Base-by-base conservation (phyloP, 2,113 vertebrate species). In the Microcebus ravelobensis region DNA sequence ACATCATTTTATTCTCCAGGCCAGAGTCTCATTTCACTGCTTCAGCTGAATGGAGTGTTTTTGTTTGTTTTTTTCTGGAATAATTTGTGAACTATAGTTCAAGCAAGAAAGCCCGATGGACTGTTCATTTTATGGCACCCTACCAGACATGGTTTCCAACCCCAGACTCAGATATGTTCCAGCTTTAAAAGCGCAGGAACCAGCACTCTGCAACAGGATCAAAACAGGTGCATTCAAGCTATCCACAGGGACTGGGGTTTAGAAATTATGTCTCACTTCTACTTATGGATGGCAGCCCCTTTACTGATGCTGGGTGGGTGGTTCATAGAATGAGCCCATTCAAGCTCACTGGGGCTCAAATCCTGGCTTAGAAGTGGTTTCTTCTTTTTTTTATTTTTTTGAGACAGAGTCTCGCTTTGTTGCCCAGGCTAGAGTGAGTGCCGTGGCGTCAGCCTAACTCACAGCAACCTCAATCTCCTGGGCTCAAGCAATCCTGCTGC, bases 31-130 rank as follows among this genome's bases (percentile, higher is more conserved):
- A 1, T 50, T 13, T 80, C 12, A 73, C 27, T 42, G 36, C 52
- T 86, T 61, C n/a, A 4, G 9, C 25, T 91, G 71, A 61, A 63
- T 57, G 39, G 48, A 76, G 23, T 45, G n/a, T 20, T 88, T 71
- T 84, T 76, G 12, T 94, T 94, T 74, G 34, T 39, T 80, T 96
- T 70, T 96, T 70, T 81, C 59, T 70, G 1, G 85, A 39, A 68
- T 61, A 52, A 82, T 27, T 48, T 83, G 55, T 77, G 45, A 79
- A 86, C 52, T 57, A 12, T 18, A 81, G 73, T 52, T 87, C 42
- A 92, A 83, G 61, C 42, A 73, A 34, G 61, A 67, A 90, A 87
- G 25, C 25, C 68, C 84, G 39, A 77, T 77, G 84, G 5, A 17
- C 34, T 25, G 20, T 79, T 96, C 17, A 63, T 67, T 91, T 67